Evolutionary conservation across 2,888 invertebrate genomes (phyloP).

Genomic region (Leucophora obtusa): DNA sequence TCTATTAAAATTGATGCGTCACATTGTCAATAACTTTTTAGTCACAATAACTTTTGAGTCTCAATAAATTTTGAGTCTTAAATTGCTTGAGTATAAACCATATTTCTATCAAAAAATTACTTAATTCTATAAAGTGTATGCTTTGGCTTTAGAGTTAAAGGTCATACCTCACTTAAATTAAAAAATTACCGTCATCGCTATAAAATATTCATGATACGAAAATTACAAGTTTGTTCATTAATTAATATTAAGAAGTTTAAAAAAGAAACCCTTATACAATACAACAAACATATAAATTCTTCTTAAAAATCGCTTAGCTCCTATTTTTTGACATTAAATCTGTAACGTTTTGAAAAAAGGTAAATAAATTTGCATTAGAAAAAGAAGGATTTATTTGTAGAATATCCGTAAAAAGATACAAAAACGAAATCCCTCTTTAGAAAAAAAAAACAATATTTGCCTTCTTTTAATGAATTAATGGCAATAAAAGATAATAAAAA

Average conservation of each 20-base stretch:
- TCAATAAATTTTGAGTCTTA: too few relatives aligned
- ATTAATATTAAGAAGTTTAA: conserved; percentile 27
- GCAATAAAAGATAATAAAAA: conserved; percentile 41
- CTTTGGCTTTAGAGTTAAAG: neutral
- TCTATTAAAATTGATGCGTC: too few relatives aligned
- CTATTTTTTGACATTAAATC: conserved; percentile 36
- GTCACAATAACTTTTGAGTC: too few relatives aligned
- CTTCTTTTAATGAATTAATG: conserved; percentile 49
- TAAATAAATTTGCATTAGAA: conserved; percentile 30
- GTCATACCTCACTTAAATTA: neutral
- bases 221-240: conserved; percentile 30
- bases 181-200: conserved; percentile 2
- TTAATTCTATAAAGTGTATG: too few relatives aligned
- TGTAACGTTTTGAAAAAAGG: conserved; percentile 15
- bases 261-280: conserved; percentile 7
- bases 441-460: conserved; percentile 33
- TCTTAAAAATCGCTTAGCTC: conserved; percentile 37
- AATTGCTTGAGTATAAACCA: too few relatives aligned
- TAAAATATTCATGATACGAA: neutral
- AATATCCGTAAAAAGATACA: neutral
- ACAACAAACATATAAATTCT: conserved; percentile 17
- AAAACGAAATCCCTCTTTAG: neutral
- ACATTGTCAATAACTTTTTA: too few relatives aligned
- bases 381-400: conserved; percentile 6
- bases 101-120: too few relatives aligned